phyloP scores from a whole-genome alignment of 2,113 vertebrate genomes.

The Formicarius rufipectus region DNA sequence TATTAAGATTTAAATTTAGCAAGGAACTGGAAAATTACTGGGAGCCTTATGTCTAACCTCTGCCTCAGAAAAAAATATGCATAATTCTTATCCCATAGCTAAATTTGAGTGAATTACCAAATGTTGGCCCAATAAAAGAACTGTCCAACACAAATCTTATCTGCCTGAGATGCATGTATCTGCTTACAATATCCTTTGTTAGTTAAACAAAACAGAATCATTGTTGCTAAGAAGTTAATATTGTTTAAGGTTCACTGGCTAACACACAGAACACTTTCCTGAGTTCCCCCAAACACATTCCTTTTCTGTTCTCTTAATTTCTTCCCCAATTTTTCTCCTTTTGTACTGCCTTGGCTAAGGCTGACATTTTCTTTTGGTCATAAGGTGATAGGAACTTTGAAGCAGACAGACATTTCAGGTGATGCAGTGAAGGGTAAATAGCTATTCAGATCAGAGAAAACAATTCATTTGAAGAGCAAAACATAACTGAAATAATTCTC shows the following conservation, averaged over 20 bases:
- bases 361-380: neutral
- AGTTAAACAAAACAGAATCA: conserved; percentile 62
- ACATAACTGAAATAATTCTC: neutral
- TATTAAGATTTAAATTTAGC: conserved; percentile 58
- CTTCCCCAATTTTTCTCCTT: neutral
- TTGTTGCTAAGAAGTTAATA: conserved; percentile 66
- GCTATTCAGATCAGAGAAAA: neutral
- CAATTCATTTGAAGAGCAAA: neutral
- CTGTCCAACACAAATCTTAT: conserved; percentile 45
- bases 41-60: conserved; percentile 17
- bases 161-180: conserved; percentile 19
- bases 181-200: conserved; percentile 62
- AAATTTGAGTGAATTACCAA: conserved; percentile 43
- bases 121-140: conserved; percentile 29
- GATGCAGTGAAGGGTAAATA: neutral
- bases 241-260: conserved; percentile 55
- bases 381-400: neutral
- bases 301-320: neutral
- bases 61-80: conserved; percentile 3
- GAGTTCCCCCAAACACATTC: conserved; percentile 9
- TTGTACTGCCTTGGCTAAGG: neutral
- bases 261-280: neutral
- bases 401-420: neutral
- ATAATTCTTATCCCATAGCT: conserved; percentile 33
- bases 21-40: conserved; percentile 49